These are phyloP conservation scores for Heliconius hortense DNA, from an alignment of 2,888 invertebrate species.

Conservation along the genomic window DNA sequence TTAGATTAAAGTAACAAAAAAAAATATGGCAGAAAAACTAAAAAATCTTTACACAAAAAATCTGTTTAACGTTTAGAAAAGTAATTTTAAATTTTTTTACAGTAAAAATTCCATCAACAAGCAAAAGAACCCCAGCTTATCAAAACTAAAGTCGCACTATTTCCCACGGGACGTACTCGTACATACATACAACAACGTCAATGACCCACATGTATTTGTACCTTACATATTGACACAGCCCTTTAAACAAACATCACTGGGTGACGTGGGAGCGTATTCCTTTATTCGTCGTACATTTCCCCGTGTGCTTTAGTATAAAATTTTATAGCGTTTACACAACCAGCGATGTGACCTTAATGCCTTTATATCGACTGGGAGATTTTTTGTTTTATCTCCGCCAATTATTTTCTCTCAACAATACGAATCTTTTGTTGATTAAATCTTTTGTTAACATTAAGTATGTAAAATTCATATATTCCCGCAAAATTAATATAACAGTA, in stretches of 20 bases:
- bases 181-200: slow-evolving; percentile 32
- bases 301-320: slow-evolving; percentile 14
- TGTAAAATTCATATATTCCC: background rate
- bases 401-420: slow-evolving; percentile 9
- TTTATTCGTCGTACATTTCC: slow-evolving; percentile 30
- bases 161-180: slow-evolving; percentile 27
- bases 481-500: too few relatives aligned
- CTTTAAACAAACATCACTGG: slow-evolving; percentile 32
- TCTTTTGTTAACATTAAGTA: slow-evolving; percentile 2
- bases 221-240: slow-evolving; percentile 38
- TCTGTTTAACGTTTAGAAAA: background rate
- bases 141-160: slow-evolving; percentile 28
- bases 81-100: too few relatives aligned
- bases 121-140: slow-evolving; percentile 13
- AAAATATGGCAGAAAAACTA: too few relatives aligned
- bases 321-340: slow-evolving; percentile 23
- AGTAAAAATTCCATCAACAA: background rate
- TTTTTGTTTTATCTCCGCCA: slow-evolving; percentile 5
- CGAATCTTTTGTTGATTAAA: slow-evolving; percentile 9
- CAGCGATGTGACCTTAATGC: slow-evolving; percentile 20
- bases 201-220: slow-evolving; percentile 34
- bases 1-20: too few relatives aligned
- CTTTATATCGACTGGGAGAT: slow-evolving; percentile 8
- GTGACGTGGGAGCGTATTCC: slow-evolving; percentile 25
- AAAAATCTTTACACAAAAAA: too few relatives aligned